Evolutionary conservation across 2,113 vertebrate genomes (phyloP).

Genomic region (Sceloporus tristichus): DNA sequence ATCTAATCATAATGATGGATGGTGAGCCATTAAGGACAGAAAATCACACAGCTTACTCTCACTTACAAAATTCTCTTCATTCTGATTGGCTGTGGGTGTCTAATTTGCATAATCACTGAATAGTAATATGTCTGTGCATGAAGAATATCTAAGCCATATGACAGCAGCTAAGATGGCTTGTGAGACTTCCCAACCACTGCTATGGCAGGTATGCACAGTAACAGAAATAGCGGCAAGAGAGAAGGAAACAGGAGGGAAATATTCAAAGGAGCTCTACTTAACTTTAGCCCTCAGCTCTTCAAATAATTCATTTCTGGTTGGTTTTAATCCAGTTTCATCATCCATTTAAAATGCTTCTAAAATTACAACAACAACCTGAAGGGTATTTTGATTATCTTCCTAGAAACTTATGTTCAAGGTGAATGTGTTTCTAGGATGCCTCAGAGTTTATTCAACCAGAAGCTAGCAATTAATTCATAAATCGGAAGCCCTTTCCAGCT

Average conservation of each 20-base stretch:
- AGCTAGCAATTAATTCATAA: conserved; percentile 51
- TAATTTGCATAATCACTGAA: conserved; percentile 37
- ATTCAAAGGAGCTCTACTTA: not conserved
- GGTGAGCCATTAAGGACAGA: conserved; percentile 20
- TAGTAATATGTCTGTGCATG: conserved; percentile 25
- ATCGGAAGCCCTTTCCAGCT: conserved; percentile 35
- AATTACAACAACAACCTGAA: accelerated
- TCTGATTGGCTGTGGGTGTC: conserved; percentile 13
- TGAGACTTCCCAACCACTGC: conserved; percentile 7
- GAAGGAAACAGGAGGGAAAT: not conserved
- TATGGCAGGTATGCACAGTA: conserved; percentile 7
- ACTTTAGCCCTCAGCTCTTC: accelerated
- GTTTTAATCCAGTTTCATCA: not conserved
- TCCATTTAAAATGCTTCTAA: not conserved
- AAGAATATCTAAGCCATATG: conserved; percentile 11
- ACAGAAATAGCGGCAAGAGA: not conserved
- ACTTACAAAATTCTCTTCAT: conserved; percentile 3
- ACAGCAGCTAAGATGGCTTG: conserved; percentile 16
- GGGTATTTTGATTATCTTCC: not conserved
- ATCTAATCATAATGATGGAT: conserved; percentile 36
- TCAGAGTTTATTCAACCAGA: conserved; percentile 25
- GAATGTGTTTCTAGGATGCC: conserved; percentile 25
- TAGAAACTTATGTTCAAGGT: not conserved
- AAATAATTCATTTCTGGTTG: not conserved
- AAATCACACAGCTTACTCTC: conserved; percentile 20